Percentiles rank a stretch among this genome's conserved stretches.
These are phyloP conservation scores for Pelodiscus sinensis DNA, from an alignment of 2,113 vertebrate species.

Conservation along the genomic window DNA sequence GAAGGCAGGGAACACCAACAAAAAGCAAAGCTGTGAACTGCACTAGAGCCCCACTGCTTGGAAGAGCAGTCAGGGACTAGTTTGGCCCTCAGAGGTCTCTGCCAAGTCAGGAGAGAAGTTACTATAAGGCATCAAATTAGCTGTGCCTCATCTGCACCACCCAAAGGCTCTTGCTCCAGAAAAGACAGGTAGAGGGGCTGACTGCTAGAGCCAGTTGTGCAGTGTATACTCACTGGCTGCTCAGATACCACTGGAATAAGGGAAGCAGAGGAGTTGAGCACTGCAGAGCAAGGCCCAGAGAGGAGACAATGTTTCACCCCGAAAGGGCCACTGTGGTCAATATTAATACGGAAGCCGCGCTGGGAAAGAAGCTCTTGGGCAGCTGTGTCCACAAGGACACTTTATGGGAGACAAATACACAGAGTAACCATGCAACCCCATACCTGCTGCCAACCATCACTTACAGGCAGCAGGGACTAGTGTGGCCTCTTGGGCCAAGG, in stretches of 20 bases:
- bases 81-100: not conserved
- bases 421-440: not conserved
- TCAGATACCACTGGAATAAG: constrained; percentile 10
- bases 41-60: not conserved
- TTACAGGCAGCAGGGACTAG: not conserved
- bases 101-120: not conserved
- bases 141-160: not conserved
- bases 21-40: constrained; percentile 36
- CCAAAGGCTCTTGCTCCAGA: not conserved
- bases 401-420: fast-evolving
- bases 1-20: constrained; percentile 12
- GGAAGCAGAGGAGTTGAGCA: not conserved
- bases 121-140: constrained; percentile 33
- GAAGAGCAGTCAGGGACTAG: not conserved
- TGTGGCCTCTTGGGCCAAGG: not conserved
- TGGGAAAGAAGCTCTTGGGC: not conserved
- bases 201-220: not conserved
- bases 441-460: not conserved
- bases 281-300: not conserved
- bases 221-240: not conserved
- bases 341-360: not conserved
- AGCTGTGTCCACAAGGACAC: not conserved
- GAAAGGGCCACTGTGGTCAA: not conserved
- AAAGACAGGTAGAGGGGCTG: not conserved
- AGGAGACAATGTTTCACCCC: not conserved